Conservation (phyloP, 2,888 invertebrate genomes). For the Sepiola atlantica region DNA sequence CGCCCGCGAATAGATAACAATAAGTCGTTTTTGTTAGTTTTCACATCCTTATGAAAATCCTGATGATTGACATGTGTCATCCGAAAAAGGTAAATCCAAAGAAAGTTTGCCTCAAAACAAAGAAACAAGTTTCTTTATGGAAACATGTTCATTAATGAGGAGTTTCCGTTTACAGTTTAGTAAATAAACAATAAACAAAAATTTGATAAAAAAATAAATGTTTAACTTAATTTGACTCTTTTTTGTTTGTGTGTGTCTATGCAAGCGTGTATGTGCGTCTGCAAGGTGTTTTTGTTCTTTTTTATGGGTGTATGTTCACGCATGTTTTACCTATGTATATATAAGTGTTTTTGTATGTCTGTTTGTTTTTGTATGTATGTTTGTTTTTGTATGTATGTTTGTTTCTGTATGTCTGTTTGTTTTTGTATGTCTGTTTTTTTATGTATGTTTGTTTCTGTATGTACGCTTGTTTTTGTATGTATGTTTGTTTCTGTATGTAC, state of each 20-base stretch:
- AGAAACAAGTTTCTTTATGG: neutral
- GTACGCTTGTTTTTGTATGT: neutral
- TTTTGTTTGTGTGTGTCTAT: no score
- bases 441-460: neutral
- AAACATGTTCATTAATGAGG: neutral
- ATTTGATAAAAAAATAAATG: neutral
- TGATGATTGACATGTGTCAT: neutral
- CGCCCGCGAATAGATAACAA: neutral
- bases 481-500: neutral
- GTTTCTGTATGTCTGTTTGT: neutral
- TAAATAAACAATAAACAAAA: neutral
- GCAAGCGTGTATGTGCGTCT: no score
- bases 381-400: neutral
- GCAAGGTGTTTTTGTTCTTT: no score
- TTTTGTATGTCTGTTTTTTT: neutral
- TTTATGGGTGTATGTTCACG: no score
- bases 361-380: neutral
- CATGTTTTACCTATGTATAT: no score
- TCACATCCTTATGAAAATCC: neutral
- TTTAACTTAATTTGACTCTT: no score
- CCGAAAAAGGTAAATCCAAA: neutral
- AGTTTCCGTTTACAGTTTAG: neutral
- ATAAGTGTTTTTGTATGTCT: neutral
- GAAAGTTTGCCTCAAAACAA: neutral
- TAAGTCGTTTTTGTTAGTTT: neutral